Percentiles rank a stretch among this genome's conserved stretches.
These are phyloP conservation scores for Spinibarbus caldwelli DNA, from an alignment of 2,797 vertebrate species.

Conservation along the genomic window DNA sequence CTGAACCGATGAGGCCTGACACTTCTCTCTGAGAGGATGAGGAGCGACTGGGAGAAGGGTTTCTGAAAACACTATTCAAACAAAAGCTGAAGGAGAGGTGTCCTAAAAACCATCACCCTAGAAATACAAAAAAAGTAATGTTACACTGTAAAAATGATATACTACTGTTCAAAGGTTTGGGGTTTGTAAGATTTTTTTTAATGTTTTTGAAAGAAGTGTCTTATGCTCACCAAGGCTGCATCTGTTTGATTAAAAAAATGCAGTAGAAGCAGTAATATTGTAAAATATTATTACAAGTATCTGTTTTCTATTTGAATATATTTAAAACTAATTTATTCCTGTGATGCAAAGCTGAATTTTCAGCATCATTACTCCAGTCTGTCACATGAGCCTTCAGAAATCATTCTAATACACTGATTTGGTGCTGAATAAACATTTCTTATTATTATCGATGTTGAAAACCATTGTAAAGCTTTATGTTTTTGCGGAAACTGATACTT, in stretches of 20 bases:
- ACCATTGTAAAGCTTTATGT: neutral
- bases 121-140: neutral
- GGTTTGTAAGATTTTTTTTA: too few relatives aligned
- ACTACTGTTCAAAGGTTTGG: too few relatives aligned
- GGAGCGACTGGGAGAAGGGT: conserved; percentile 67
- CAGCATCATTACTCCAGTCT: neutral
- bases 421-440: neutral
- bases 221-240: neutral
- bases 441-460: neutral
- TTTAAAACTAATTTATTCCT: neutral
- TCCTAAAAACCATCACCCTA: neutral
- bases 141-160: too few relatives aligned
- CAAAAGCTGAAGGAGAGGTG: conserved; percentile 54
- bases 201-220: neutral
- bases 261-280: neutral
- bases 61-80: conserved; percentile 25
- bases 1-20: conserved; percentile 77
- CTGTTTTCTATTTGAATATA: neutral
- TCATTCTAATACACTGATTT: neutral
- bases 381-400: neutral
- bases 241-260: neutral
- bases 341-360: neutral
- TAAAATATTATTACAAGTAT: neutral
- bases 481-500: neutral
- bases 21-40: conserved; percentile 73